Conservation (phyloP, 2,888 invertebrate species). For the Hirtodrosophila cameraria region DNA sequence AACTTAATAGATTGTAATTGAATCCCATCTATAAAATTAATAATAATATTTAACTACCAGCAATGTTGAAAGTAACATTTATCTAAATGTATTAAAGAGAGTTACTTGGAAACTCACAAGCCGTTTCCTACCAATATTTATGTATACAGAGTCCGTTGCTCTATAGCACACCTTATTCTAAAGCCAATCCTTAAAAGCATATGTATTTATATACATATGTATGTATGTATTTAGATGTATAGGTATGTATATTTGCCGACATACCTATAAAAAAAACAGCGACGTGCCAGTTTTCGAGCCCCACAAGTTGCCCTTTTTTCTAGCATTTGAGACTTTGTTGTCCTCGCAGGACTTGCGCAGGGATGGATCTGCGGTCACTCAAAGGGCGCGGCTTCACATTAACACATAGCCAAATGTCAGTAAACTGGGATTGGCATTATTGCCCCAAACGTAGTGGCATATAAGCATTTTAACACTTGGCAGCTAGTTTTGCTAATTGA, state of each 20-base stretch:
- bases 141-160: slow-evolving; percentile 46
- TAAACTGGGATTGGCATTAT: slow-evolving; percentile 67
- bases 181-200: slow-evolving; percentile 72
- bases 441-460: slow-evolving; percentile 13
- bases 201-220: slow-evolving; percentile 17
- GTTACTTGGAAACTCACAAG: slow-evolving; percentile 10
- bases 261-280: slow-evolving; percentile 41
- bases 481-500: slow-evolving; percentile 57
- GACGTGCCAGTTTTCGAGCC: slow-evolving; percentile 70
- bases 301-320: slow-evolving; percentile 54
- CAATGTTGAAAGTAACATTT: slow-evolving; percentile 4
- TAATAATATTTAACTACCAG: background rate
- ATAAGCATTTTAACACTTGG: slow-evolving; percentile 30
- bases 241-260: slow-evolving; percentile 24
- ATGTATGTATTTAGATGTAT: too few species aligned
- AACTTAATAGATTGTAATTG: background rate
- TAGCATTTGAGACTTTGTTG: slow-evolving; percentile 29
- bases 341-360: slow-evolving; percentile 29
- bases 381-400: slow-evolving; percentile 80
- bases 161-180: slow-evolving; percentile 68
- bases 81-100: background rate
- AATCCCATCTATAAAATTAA: background rate
- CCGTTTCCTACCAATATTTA: slow-evolving; percentile 44
- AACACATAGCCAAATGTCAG: slow-evolving; percentile 57
- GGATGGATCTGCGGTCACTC: slow-evolving; percentile 75